Base-by-base conservation (phyloP, 2,797 vertebrate species). In the Hylomyscus alleni region DNA sequence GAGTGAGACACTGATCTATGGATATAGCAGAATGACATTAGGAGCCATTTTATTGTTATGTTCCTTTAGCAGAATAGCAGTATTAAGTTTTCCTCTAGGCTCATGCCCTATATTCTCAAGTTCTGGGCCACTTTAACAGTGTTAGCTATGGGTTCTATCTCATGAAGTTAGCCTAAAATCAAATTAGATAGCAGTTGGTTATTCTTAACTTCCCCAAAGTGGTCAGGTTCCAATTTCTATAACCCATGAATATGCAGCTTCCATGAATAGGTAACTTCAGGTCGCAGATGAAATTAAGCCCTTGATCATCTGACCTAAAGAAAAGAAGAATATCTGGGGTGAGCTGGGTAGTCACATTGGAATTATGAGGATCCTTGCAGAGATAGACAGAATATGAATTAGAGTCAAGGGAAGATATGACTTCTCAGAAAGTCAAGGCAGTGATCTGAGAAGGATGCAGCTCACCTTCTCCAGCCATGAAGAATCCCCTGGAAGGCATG, bases 211-310 rank as follows among this genome's bases (percentile, higher is more conserved):
- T n/a, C 62, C 52, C 26, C 40, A 22, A 75, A 90, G 22, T 88
- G 37, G 17, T 88, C 52, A n/a, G 58, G 22, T 37, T 17, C 47
- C 29, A 26, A 10, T 72, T 77, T 24, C 91, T 54, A 80, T 65
- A 92, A 73, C 29, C 85, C 85, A 6, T n/a, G 58, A 52, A 24
- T 50, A 52, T 22, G 19, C 31, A 50, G 69, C 20, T 44, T 44
- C 44, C 44, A 44, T 44, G 44, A 44, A 94, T 95, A 84, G 62
- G 14, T 34, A 11, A 83, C 77, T 69, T 69, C n/a, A 50, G 10
- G 7, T 60, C 73, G 31, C 60, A 76, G 85, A 34, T 93, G 26
- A 58, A 96, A 65, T 75, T 73, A 75, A 58, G 50, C 84, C 81
- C 40, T 47, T 85, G 37, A 65, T 88, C 34, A 60, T 58, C 6